Evolutionary conservation across 2,113 vertebrate species (phyloP), one percentile per base, ranked within the genome.

Genomic region (Oryzias celebensis): DNA sequence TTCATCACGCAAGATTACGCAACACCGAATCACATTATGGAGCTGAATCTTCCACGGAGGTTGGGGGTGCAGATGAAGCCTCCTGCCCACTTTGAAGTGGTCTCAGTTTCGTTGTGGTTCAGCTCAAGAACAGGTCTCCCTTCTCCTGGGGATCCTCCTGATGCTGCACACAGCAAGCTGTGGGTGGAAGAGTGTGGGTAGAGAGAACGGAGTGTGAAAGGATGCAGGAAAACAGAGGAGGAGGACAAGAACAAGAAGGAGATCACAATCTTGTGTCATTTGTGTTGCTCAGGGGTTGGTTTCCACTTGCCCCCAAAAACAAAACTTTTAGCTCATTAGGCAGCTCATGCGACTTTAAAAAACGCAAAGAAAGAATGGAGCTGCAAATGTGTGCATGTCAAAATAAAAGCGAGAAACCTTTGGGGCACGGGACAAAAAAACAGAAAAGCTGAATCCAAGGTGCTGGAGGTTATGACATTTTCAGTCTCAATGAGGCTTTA

Each of bases 391-490:
- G 60, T 62, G 60, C 55, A 60, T 47, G 55, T 14, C 47, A 53
- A 62, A 69, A 44, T 24, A 6, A 55, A 46, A 53, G 36, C 36
- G 36, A 2, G 65, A 55, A 58, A 49, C 51, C 28, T 77, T 28
- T 26, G 61, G 49, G 31, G 61, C 36, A 62, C 31, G 54, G 31
- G 28, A 46, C 28, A 75, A 52, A 78, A 76, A 36, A 36, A 52
- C 49, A 60, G 50, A 36, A 73, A 77, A 75, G 72, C 77, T 73
- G 15, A 31, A 62, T 36, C 52, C 20, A 51, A 75, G 52, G 61
- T 85, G 73, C 81, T 68, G 60, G 72, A 84, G 78, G 77, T 81
- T 79, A 60, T 70, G 57, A 74, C 80, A 82, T 84, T 85, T 85
- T 20, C 82, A 48, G 63, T 71, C 68, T 75, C 62, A 77, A 75